Percentiles rank a stretch among this genome's conserved stretches.
Evolutionary conservation across 2,797 vertebrate species (phyloP).

Genomic region (Prionace glauca): DNA sequence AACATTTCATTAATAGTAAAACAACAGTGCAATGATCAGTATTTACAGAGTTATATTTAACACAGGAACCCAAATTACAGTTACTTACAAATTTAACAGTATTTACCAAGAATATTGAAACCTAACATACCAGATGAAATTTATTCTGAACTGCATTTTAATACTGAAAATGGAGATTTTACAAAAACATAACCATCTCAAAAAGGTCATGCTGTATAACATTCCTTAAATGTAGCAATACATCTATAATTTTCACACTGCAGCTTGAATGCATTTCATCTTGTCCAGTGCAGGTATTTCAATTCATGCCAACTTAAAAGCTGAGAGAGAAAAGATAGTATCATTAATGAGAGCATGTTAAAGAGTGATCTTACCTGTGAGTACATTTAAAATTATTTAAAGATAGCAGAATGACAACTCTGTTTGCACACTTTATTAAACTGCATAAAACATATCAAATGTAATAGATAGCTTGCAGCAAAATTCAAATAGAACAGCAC

Average conservation of each 20-base stretch:
- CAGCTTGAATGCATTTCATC: neutral
- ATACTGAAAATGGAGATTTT: conserved; percentile 24
- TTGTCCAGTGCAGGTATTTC: neutral
- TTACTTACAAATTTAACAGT: conserved; percentile 14
- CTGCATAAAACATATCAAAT: neutral
- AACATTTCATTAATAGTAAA: conserved; percentile 1
- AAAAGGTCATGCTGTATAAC: neutral
- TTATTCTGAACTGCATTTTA: conserved; percentile 19
- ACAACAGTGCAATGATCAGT: neutral
- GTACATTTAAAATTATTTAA: neutral
- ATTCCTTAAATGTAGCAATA: neutral
- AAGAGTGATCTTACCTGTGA: neutral
- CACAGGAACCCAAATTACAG: neutral
- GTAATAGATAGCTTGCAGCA: neutral
- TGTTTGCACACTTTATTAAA: neutral
- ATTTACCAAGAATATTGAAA: neutral
- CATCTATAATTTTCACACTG: neutral
- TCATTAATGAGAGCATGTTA: neutral
- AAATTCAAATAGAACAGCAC: neutral
- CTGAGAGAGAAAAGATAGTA: neutral
- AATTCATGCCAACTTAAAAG: neutral
- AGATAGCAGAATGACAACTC: neutral
- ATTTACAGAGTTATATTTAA: neutral
- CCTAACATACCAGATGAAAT: neutral
- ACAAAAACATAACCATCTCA: conserved; percentile 31